phyloP scores from a whole-genome alignment of 1,140 invertebrate genomes.

The Condylostylus longicornis region DNA sequence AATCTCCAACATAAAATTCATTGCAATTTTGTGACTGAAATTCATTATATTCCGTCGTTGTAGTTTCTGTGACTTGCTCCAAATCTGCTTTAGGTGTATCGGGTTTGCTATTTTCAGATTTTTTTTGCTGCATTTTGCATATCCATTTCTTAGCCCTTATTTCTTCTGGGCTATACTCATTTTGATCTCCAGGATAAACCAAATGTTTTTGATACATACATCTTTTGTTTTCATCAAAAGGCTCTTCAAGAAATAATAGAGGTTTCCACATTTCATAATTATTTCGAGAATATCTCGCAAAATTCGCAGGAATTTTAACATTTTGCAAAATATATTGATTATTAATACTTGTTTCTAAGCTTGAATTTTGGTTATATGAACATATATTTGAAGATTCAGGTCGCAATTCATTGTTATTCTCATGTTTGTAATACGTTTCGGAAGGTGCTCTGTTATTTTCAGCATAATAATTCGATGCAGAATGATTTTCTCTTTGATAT shows the following conservation, averaged over 20 bases:
- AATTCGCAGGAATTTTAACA: constrained; percentile 20
- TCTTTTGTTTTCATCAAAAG: constrained; percentile 23
- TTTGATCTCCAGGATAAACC: constrained; percentile 21
- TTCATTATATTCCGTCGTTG: background rate
- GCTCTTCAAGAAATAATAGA: constrained; percentile 26
- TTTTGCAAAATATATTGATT: background rate
- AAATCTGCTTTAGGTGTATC: constrained; percentile 4
- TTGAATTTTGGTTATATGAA: too few species aligned
- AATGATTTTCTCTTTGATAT: too few species aligned
- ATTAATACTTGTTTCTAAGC: too few species aligned
- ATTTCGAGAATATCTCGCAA: constrained; percentile 22
- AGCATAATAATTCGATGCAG: too few species aligned
- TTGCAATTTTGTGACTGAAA: background rate
- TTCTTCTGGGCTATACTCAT: constrained; percentile 30
- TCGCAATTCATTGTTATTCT: too few species aligned
- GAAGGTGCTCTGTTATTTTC: too few species aligned
- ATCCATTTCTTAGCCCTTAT: constrained; percentile 17
- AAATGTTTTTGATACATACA: constrained; percentile 26
- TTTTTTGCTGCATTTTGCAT: constrained; percentile 5
- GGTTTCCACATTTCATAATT: constrained; percentile 30
- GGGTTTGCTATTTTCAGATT: constrained; percentile 12
- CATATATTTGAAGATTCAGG: too few species aligned
- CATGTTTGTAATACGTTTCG: too few species aligned
- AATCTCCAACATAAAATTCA: constrained; percentile 1
- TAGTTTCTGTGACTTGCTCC: background rate